Percentiles rank a stretch among this genome's conserved stretches.
Conservation (phyloP, 2,113 vertebrate species). For the Todiramphus saurophagus region DNA sequence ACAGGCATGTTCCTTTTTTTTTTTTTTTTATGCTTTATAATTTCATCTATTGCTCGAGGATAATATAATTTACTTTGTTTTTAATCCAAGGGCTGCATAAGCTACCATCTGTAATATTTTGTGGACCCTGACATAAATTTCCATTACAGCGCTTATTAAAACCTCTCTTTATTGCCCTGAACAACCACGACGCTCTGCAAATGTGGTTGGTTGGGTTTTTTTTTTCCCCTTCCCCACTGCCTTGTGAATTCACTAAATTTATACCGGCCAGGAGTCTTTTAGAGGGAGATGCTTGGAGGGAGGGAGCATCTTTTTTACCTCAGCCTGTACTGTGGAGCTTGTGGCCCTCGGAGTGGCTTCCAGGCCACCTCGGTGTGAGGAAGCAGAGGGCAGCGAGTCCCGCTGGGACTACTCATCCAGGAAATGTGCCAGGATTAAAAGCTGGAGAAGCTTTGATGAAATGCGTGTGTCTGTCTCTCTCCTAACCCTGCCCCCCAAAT, state of each 20-base stretch:
- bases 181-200: not conserved
- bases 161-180: constrained; percentile 48
- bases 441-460: not conserved
- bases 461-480: not conserved
- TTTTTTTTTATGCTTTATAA: not conserved
- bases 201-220: not conserved
- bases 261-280: not conserved
- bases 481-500: not conserved
- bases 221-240: not conserved
- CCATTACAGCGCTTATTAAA: constrained; percentile 50
- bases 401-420: not conserved
- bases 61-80: constrained; percentile 53
- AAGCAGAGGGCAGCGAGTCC: not conserved
- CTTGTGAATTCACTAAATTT: constrained; percentile 11
- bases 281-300: not conserved
- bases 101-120: constrained; percentile 50
- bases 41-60: constrained; percentile 23
- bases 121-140: constrained; percentile 59
- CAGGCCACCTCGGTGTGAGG: not conserved
- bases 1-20: not conserved
- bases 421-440: not conserved
- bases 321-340: not conserved
- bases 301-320: not conserved
- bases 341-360: not conserved
- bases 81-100: constrained; percentile 38